phyloP scores from a whole-genome alignment of 2,113 vertebrate genomes.

The Rattus rattus region DNA sequence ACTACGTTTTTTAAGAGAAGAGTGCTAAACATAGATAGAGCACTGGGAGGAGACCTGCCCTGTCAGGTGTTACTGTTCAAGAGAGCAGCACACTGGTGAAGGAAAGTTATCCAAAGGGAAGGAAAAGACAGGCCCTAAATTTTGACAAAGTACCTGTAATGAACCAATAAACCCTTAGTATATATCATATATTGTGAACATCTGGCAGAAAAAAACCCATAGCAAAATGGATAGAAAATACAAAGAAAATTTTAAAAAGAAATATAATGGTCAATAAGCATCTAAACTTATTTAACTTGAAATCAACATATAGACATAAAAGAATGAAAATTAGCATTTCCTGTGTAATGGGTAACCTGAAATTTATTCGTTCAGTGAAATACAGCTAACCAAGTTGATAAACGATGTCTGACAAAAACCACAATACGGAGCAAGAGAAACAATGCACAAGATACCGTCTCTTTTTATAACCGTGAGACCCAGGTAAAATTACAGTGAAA shows the following conservation, averaged over 20 bases:
- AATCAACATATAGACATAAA: conserved; percentile 30
- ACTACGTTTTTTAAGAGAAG: neutral
- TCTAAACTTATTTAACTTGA: conserved; percentile 3
- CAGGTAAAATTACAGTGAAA: neutral
- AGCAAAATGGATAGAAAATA: conserved; percentile 30
- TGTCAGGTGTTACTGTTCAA: neutral
- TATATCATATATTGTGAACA: neutral
- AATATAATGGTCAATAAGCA: conserved; percentile 27
- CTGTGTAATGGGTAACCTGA: neutral
- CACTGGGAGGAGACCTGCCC: neutral
- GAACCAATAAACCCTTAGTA: conserved; percentile 12
- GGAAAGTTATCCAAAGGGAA: neutral
- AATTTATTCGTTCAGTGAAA: conserved; percentile 21
- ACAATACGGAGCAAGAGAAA: neutral
- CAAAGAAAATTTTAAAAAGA: conserved; percentile 45
- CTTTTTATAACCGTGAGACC: neutral
- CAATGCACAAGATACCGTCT: neutral
- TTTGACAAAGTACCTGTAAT: conserved; percentile 2
- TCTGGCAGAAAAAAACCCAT: neutral
- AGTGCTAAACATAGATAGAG: neutral
- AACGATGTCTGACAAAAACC: neutral
- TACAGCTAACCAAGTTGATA: neutral
- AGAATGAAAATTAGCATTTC: neutral
- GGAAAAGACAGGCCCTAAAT: neutral
- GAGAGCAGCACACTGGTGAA: neutral